Percentiles rank a stretch among this genome's conserved stretches.
phyloP scores from a whole-genome alignment of 2,113 vertebrate genomes.

The Cavia aperea region DNA sequence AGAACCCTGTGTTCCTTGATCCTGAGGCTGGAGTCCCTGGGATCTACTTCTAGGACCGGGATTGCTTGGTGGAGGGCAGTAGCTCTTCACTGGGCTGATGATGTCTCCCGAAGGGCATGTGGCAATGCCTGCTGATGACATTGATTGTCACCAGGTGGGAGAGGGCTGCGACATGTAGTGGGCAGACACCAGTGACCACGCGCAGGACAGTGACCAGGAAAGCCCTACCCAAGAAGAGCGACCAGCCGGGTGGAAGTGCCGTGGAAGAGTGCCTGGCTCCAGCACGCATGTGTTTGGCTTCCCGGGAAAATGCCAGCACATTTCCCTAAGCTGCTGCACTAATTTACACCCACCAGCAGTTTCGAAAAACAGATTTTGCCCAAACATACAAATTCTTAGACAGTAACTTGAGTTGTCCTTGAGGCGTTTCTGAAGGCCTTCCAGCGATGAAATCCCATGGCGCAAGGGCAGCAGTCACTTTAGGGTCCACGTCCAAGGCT shows the following conservation, averaged over 20 bases:
- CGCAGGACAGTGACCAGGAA: not conserved
- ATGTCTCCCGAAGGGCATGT: not conserved
- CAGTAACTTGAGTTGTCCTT: too few relatives aligned
- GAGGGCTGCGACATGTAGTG: not conserved
- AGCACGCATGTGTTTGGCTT: rapidly evolving
- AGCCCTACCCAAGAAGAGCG: rapidly evolving
- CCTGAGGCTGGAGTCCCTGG: not conserved
- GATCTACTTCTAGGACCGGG: not conserved
- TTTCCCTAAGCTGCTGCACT: not conserved
- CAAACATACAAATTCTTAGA: not conserved
- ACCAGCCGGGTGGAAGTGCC: not conserved
- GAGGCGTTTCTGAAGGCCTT: not conserved
- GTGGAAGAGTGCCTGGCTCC: not conserved
- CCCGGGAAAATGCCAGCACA: not conserved
- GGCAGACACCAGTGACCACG: not conserved
- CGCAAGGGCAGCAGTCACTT: not conserved
- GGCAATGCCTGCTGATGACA: not conserved
- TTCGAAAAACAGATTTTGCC: not conserved
- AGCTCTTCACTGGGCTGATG: not conserved
- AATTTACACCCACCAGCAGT: not conserved
- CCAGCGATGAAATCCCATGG: not conserved
- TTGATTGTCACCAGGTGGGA: not conserved
- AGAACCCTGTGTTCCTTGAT: not conserved
- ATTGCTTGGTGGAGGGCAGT: not conserved
- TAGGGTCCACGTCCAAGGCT: not conserved